Evolutionary conservation across 2,888 invertebrate species (phyloP), one percentile per base, ranked within the genome.

Genomic region (Shargacucullia verbasci): DNA sequence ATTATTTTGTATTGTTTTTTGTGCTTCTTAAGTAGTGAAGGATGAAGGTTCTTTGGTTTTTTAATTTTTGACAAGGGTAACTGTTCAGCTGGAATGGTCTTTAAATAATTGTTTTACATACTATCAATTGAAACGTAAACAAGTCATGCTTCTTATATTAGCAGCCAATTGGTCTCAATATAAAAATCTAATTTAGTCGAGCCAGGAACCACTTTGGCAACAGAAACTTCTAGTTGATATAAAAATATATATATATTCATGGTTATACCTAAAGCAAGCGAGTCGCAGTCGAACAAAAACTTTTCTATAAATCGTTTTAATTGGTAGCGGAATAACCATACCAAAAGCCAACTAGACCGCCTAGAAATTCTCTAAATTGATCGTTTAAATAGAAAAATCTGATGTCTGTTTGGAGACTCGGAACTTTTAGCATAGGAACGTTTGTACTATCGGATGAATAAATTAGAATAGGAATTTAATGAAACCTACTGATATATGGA

Each of bases 11-110:
- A 52, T 49, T 52, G 48, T 62, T 62, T 66, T 29, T 68, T 47
- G 38, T 55, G 13, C 31, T 38, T 67, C 31, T 40, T 61, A 27
- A 38, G n/a, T 34, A 20, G 12, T 50, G 67, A 67, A 68, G 69
- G 69, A 53, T 62, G 53, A 47, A 53, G 41, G 43, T 7, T 49
- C 20, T 38, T 25, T 15, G 8, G 47, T 53, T 8, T 59, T 35
- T 55, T 52, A 6, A 29, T 9, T n/a, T n/a, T n/a, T n/a, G n/a
- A n/a, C n/a, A n/a, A n/a, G n/a, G n/a, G n/a, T n/a, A n/a, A n/a
- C n/a, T n/a, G n/a, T n/a, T n/a, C n/a, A n/a, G n/a, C n/a, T n/a
- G n/a, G n/a, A n/a, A n/a, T n/a, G n/a, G n/a, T n/a, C n/a, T n/a
- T n/a, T n/a, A n/a, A n/a, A n/a, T n/a, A n/a, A n/a, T n/a, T n/a